These are phyloP conservation scores for Berghia stephanieae DNA, from an alignment of 1,140 invertebrate species.

Conservation along the genomic window DNA sequence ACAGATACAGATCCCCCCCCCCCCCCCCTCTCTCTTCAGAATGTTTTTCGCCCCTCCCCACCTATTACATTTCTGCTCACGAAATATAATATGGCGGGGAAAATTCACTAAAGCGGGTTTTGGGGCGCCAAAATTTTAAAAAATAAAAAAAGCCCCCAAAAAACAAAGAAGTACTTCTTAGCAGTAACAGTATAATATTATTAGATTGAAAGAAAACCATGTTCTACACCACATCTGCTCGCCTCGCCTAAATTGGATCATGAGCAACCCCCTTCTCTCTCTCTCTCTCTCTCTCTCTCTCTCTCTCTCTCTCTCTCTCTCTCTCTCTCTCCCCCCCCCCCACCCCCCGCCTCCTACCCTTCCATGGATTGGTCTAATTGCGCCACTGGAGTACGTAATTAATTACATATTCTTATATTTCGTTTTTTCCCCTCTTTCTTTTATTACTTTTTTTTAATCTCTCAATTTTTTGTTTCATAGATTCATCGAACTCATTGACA, in stretches of 20 bases:
- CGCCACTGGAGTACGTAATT: too few species aligned
- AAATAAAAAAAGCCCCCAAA: background rate
- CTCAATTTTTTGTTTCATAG: background rate
- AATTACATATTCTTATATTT: background rate
- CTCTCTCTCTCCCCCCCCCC: background rate
- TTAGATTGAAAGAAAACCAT: background rate
- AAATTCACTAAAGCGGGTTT: too few species aligned
- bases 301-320: background rate
- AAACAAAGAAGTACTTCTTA: background rate
- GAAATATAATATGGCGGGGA: too few species aligned
- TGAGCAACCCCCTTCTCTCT: background rate
- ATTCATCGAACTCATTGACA: constrained; percentile 5
- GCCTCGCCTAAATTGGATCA: background rate
- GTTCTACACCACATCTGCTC: too few species aligned
- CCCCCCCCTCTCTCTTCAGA: too few species aligned
- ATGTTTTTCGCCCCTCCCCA: too few species aligned
- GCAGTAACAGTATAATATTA: background rate
- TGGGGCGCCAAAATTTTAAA: background rate
- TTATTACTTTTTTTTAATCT: background rate
- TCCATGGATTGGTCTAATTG: too few species aligned
- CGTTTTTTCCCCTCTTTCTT: background rate
- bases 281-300: constrained; percentile 24
- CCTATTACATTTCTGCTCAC: too few species aligned
- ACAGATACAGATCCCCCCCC: too few species aligned
- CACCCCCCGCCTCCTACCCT: constrained; percentile 4